Conservation (phyloP, 2,113 vertebrate genomes). For the Entosphenus tridentatus region DNA sequence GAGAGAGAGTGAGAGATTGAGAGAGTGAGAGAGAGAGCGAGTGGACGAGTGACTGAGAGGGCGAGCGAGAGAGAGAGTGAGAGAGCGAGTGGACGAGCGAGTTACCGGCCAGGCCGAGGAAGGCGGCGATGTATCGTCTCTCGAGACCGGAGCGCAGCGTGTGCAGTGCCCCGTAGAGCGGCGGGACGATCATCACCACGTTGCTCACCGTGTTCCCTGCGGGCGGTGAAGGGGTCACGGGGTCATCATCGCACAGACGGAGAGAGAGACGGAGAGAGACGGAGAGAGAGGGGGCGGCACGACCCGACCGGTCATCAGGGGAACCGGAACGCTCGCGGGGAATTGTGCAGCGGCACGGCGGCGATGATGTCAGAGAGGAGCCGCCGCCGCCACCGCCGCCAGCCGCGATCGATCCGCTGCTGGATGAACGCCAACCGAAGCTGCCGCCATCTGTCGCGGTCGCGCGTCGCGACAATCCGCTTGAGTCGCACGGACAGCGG, state of each 20-base stretch:
- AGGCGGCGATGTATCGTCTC: conserved; percentile 59
- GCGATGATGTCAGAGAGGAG: no score
- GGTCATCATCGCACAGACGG: no score
- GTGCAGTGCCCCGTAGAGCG: conserved; percentile 64
- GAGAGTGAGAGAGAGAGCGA: no score
- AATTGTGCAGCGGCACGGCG: no score
- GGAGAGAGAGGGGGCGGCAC: not conserved
- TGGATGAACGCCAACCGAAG: no score
- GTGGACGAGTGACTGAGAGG: no score
- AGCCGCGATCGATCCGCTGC: no score
- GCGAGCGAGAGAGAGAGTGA: not conserved
- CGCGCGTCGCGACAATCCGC: no score
- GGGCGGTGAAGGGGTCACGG: not conserved
- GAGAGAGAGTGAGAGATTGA: no score
- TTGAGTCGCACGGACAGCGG: no score
- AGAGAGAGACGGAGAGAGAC: conserved; percentile 9
- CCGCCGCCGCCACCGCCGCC: no score
- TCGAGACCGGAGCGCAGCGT: conserved; percentile 54
- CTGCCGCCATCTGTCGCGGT: no score
- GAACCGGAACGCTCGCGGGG: not conserved
- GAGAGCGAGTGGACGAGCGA: conserved; percentile 12
- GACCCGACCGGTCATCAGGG: not conserved
- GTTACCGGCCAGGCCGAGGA: conserved; percentile 69
- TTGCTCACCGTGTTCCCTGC: conserved; percentile 98
- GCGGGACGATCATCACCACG: conserved; percentile 95